Conservation (phyloP, 2,113 vertebrate genomes). For the Mustelus asterias region DNA sequence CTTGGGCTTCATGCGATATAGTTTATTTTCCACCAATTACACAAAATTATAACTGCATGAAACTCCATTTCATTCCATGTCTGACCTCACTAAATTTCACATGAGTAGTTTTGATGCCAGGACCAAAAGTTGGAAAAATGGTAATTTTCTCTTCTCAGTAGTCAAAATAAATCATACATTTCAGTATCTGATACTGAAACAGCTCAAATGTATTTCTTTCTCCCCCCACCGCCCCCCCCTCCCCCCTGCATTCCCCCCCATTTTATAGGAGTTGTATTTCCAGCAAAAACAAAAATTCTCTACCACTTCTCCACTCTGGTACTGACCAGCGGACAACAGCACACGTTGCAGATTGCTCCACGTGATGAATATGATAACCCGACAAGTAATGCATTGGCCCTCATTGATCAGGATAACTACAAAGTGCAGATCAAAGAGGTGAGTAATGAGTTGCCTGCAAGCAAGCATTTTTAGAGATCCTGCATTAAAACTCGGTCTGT, state of each 20-base stretch:
- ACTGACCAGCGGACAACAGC: conserved; percentile 80
- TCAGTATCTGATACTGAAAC: conserved; percentile 8
- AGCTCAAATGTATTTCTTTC: conserved; percentile 26
- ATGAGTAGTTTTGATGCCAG: background rate
- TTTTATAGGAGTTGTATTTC: conserved; percentile 82
- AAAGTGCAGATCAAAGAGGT: conserved; percentile 64
- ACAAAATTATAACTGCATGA: background rate
- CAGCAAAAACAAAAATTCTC: conserved; percentile 94
- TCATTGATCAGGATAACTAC: conserved; percentile 85
- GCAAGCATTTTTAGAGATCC: background rate
- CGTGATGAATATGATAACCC: conserved; percentile 95
- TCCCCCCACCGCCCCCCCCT: no score
- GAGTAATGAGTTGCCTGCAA: conserved; percentile 41
- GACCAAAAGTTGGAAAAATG: background rate
- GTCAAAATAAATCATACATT: background rate
- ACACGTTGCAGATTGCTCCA: conserved; percentile 89
- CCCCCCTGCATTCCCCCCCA: conserved; percentile 36
- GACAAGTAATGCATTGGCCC: conserved; percentile 80
- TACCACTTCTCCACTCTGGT: conserved; percentile 97
- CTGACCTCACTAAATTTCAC: background rate
- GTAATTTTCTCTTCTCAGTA: background rate
- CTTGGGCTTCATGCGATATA: background rate
- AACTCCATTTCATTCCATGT: background rate
- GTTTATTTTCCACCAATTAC: background rate
- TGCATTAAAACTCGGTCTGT: background rate